phyloP scores from a whole-genome alignment of 2,888 invertebrate genomes.

The Lithophane semibrunnea region DNA sequence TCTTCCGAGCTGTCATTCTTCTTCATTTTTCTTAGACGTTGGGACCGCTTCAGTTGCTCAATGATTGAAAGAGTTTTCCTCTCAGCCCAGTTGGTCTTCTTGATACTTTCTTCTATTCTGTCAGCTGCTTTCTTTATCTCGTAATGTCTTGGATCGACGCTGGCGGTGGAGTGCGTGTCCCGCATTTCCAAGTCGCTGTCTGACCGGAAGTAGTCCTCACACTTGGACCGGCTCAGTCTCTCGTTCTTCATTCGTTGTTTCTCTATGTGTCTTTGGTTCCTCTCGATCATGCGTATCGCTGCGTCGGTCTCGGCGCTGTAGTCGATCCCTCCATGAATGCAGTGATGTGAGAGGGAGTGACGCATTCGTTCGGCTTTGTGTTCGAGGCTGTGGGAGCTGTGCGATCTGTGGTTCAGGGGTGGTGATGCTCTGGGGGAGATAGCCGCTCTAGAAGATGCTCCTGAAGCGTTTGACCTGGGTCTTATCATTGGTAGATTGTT shows the following conservation, averaged over 20 bases:
- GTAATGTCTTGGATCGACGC: constrained; percentile 76
- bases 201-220: constrained; percentile 85
- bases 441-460: constrained; percentile 90
- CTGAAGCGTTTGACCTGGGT: constrained; percentile 90
- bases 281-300: constrained; percentile 90
- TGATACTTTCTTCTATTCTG: constrained; percentile 86
- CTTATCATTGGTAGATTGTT: constrained; percentile 85
- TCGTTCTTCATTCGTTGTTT: constrained; percentile 89
- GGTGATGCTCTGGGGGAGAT: constrained; percentile 81
- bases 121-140: constrained; percentile 85
- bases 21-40: constrained; percentile 83
- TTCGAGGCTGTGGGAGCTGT: constrained; percentile 87
- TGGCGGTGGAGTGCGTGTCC: constrained; percentile 73
- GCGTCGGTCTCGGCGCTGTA: constrained; percentile 91
- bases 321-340: constrained; percentile 86
- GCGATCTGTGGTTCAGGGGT: constrained; percentile 80
- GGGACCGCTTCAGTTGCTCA: constrained; percentile 86
- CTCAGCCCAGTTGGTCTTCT: constrained; percentile 89
- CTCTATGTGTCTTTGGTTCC: constrained; percentile 91
- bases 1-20: constrained; percentile 87
- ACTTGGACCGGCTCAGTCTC: constrained; percentile 79
- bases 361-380: constrained; percentile 84
- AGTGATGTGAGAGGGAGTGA: constrained; percentile 87
- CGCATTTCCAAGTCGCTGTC: constrained; percentile 83
- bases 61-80: constrained; percentile 87